Percentiles rank a stretch among this genome's conserved stretches.
Evolutionary conservation across 2,888 invertebrate genomes (phyloP).

Genomic region (Cheilosia impressa): DNA sequence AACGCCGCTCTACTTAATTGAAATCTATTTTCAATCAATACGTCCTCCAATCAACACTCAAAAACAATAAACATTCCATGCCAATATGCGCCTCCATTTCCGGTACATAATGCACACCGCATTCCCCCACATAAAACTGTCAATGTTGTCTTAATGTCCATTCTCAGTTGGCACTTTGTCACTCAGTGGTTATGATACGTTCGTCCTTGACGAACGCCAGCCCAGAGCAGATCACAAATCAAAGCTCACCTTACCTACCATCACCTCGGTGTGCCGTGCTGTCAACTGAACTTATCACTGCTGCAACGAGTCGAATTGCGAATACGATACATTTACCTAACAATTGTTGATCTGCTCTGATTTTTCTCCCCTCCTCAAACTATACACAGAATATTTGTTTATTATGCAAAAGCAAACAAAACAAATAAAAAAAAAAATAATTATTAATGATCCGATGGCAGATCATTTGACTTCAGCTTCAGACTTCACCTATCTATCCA

Average conservation of each 20-base stretch:
- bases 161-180: slow-evolving; percentile 55
- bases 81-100: slow-evolving; percentile 54
- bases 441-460: slow-evolving; percentile 66
- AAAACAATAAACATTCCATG: slow-evolving; percentile 39
- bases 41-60: neutral
- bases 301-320: slow-evolving; percentile 7
- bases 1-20: neutral
- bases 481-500: slow-evolving; percentile 44
- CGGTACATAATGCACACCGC: slow-evolving; percentile 52
- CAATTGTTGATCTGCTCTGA: slow-evolving; percentile 67
- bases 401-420: slow-evolving; percentile 52
- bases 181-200: slow-evolving; percentile 68
- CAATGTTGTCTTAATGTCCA: slow-evolving; percentile 49
- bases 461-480: slow-evolving; percentile 66
- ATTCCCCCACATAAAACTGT: slow-evolving; percentile 58
- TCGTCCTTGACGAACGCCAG: slow-evolving; percentile 65
- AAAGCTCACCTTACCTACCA: slow-evolving; percentile 64
- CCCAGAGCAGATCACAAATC: slow-evolving; percentile 41
- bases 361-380: slow-evolving; percentile 19
- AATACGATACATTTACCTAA: slow-evolving; percentile 58
- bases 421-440: slow-evolving; percentile 28
- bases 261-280: slow-evolving; percentile 25
- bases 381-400: slow-evolving; percentile 59
- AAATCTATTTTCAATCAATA: neutral
- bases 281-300: slow-evolving; percentile 54